Base-by-base conservation (phyloP, 1,140 invertebrate species). In the Drepana arcuata region DNA sequence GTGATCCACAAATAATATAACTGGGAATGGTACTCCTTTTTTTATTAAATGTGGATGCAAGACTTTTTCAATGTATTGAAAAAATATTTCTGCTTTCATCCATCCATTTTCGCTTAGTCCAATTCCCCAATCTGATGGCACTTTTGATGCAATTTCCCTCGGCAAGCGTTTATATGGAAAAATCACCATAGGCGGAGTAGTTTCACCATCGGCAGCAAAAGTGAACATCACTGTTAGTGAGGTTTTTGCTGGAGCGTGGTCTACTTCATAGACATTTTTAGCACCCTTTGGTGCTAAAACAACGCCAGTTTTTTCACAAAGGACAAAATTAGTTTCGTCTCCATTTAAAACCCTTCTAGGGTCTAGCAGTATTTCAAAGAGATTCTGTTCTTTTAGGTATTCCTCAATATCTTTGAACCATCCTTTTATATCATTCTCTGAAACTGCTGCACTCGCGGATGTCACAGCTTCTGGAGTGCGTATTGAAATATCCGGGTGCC, bases 1-100 rank as follows among this genome's bases (percentile, higher is more conserved):
- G 34, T 80, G 64, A 66, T 78, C 64, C 3, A 78, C 14, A 43
- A 80, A 73, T 16, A 65, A 36, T 23, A 77, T 57, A 7, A 71
- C 48, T 16, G 70, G 75, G 24, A 59, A 55, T 39, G 29, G 11
- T 43, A 51, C 56, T 10, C 56, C 43, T 18, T 52, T 34, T 41
- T 54, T 26, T 3, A 45, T 12, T 1, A 69, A 32, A 36, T 48
- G 56, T n/a, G 48, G 42, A 47, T 65, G 21, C 30, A 74, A 60
- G 7, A 48, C 26, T 34, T 74, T 73, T n/a, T 41, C 43, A 7
- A 72, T 50, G 21, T 53, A 78, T 24, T 71, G 63, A 39, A 46
- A 66, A 44, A 77, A 75, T 4, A 53, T 27, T 44, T 75, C 63
- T 4, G 36, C 14, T 3, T 49, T 73, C 64, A 77, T 79, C 69